These are phyloP conservation scores for Heteropelma amictum DNA, from an alignment of 2,888 invertebrate genomes.

Conservation along the genomic window DNA sequence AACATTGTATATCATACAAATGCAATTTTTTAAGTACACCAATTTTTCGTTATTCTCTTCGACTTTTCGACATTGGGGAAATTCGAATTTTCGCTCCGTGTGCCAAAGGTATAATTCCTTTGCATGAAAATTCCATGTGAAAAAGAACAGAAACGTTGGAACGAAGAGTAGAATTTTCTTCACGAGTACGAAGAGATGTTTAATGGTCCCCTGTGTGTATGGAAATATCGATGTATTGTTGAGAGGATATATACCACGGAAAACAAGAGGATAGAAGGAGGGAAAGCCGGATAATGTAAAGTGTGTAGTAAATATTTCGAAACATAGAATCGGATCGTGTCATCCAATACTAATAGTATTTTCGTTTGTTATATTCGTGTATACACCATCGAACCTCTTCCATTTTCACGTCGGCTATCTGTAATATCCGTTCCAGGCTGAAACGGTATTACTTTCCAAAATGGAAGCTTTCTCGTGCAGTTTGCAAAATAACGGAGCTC, in stretches of 20 bases:
- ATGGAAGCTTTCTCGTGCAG: conserved; percentile 33
- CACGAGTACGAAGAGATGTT: conserved; percentile 49
- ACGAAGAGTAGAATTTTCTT: conserved; percentile 53
- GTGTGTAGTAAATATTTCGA: conserved; percentile 63
- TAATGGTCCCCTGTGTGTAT: conserved; percentile 59
- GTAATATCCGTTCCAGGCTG: not conserved
- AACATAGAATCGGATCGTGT: conserved; percentile 60
- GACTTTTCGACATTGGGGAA: too few species aligned
- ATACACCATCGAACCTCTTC: conserved; percentile 32
- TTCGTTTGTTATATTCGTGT: conserved; percentile 38
- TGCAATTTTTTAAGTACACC: too few species aligned
- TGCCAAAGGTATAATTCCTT: conserved; percentile 27
- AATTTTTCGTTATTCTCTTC: too few species aligned
- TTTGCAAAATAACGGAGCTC: conserved; percentile 34
- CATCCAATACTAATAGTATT: conserved; percentile 62
- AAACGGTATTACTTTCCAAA: conserved; percentile 41
- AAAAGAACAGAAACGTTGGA: conserved; percentile 50
- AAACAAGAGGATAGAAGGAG: conserved; percentile 5
- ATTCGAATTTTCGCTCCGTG: conserved; percentile 38
- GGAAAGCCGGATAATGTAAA: conserved; percentile 48
- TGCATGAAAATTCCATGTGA: conserved; percentile 53
- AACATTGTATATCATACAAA: too few species aligned
- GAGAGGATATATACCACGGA: conserved; percentile 23
- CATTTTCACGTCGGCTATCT: conserved; percentile 35
- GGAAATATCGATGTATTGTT: not conserved